Evolutionary conservation across 1,140 invertebrate species (phyloP).

Genomic region (Centruroides sculpturatus): DNA sequence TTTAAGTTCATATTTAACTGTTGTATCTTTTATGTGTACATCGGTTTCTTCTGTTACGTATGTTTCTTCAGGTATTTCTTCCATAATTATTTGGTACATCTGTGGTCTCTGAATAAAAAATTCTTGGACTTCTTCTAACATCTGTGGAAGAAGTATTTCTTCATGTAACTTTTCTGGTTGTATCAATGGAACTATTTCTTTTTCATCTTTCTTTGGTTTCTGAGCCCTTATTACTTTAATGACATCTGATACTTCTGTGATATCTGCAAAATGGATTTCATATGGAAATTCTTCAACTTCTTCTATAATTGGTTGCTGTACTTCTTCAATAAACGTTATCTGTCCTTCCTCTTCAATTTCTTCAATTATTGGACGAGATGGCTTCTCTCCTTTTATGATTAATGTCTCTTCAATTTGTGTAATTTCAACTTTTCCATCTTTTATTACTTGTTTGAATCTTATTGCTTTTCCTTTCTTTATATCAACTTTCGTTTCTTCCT

Average conservation of each 20-base stretch:
- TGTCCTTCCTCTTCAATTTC: neutral
- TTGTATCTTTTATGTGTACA: neutral
- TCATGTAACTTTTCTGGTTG: too few relatives aligned
- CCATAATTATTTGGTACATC: too few relatives aligned
- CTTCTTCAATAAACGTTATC: neutral
- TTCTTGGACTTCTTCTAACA: too few relatives aligned
- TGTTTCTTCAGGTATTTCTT: neutral
- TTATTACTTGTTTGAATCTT: neutral
- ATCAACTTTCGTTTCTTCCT: constrained; percentile 1
- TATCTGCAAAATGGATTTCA: too few relatives aligned
- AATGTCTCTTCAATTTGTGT: too few relatives aligned
- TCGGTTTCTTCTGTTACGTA: neutral
- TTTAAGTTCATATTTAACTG: constrained; percentile 3
- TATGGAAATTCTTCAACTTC: neutral
- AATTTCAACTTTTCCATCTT: neutral
- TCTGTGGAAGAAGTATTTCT: too few relatives aligned
- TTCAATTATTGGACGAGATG: constrained; percentile 3
- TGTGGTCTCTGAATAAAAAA: too few relatives aligned
- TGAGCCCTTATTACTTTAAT: too few relatives aligned
- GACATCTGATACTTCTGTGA: too few relatives aligned
- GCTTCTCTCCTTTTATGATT: neutral
- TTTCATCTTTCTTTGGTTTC: too few relatives aligned
- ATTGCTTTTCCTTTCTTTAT: neutral
- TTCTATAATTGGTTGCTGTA: neutral
- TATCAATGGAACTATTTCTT: too few relatives aligned